Conservation (phyloP, 2,113 vertebrate genomes). For the Nanger granti region DNA sequence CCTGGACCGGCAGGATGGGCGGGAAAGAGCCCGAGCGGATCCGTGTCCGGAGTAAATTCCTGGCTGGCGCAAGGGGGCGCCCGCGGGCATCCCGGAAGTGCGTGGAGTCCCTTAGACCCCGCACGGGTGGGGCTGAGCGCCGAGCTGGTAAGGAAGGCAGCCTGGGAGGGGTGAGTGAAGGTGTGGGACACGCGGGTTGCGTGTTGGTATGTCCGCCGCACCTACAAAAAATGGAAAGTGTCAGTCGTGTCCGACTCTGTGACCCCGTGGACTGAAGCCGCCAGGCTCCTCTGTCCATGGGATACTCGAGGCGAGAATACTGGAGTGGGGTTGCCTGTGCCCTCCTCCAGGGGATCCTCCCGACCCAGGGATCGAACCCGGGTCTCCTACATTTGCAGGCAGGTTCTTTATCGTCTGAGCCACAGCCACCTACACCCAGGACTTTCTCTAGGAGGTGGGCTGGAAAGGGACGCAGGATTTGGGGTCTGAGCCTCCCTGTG, state of each 20-base stretch:
- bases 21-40: no score
- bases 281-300: not conserved
- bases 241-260: not conserved
- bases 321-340: not conserved
- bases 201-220: no score
- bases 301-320: not conserved
- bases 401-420: not conserved
- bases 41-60: not conserved
- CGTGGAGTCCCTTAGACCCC: not conserved
- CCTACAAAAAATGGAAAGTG: not conserved
- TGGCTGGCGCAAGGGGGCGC: not conserved
- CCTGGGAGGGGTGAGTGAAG: no score
- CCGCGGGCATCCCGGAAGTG: not conserved
- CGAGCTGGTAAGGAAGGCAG: not conserved
- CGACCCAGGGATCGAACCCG: not conserved
- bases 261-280: not conserved
- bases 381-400: not conserved
- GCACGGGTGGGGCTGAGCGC: not conserved
- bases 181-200: not conserved
- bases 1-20: not conserved
- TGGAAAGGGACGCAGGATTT: not conserved
- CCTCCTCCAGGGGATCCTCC: not conserved
- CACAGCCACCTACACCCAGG: not conserved
- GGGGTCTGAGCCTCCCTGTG: not conserved
- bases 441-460: not conserved